A percentile compares a stretch with the other conserved stretches of the same genome.
phyloP scores from a whole-genome alignment of 2,888 invertebrate genomes.

The Dilophus febrilis region DNA sequence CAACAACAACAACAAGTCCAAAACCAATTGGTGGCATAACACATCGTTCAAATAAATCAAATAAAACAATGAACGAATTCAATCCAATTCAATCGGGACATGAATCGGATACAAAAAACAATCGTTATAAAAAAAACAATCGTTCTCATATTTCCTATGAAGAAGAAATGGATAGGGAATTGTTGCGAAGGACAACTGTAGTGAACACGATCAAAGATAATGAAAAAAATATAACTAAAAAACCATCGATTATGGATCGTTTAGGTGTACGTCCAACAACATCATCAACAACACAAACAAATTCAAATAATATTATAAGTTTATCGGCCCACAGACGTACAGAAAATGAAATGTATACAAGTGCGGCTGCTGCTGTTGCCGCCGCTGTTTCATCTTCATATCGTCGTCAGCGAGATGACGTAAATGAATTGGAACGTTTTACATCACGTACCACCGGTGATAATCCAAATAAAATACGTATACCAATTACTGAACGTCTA shows the following conservation, averaged over 20 bases:
- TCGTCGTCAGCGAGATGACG: conserved; percentile 17
- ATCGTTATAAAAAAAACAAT: background rate
- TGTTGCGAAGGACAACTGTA: too few relatives aligned
- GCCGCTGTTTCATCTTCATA: too few relatives aligned
- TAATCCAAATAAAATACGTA: background rate
- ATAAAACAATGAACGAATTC: background rate
- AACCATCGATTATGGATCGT: conserved; percentile 32
- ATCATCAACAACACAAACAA: conserved; percentile 3
- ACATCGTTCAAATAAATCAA: too few relatives aligned
- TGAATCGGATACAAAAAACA: background rate
- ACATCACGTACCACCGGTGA: background rate
- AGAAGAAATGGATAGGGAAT: too few relatives aligned
- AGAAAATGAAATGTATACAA: conserved; percentile 28
- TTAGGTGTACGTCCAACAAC: conserved; percentile 25
- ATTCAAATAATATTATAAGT: conserved; percentile 14
- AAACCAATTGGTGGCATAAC: too few relatives aligned
- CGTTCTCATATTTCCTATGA: too few relatives aligned
- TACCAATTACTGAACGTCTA: background rate
- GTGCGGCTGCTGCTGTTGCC: too few relatives aligned
- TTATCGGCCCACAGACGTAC: conserved; percentile 18
- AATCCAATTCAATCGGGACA: background rate
- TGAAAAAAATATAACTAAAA: conserved; percentile 12
- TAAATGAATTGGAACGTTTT: background rate
- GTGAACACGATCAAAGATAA: conserved; percentile 2
- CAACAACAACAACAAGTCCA: background rate